Evolutionary conservation across 2,797 vertebrate genomes (phyloP), one percentile per base, ranked within the genome.

Genomic region (Zalophus californianus): DNA sequence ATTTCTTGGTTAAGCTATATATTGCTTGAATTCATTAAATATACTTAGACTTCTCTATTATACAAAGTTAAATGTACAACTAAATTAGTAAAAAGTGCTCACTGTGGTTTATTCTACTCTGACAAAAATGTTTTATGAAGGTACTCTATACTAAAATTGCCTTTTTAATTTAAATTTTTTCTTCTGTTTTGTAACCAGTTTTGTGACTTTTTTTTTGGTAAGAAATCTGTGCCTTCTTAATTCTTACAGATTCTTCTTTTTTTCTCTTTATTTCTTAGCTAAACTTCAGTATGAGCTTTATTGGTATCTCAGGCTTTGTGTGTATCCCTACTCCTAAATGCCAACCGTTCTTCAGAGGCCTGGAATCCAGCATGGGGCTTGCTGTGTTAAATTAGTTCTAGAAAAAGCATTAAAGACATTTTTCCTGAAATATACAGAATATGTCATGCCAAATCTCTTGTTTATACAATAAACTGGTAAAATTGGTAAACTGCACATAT

Each of bases 401-500:
- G n/a, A 82, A 90, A 94, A 95, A 89, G 41, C 60, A 86, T 68
- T 86, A 83, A 89, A 84, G 88, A 94, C 27, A 92, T 77, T 85
- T 94, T 93, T 77, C 75, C 85, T 97, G 88, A 97, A 96, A 96
- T 96, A 97, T 82, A 98, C 79, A 97, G 60, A 95, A 92, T 73
- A 95, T 23, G 58, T 96, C 97, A 97, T 95, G 88, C 92, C 97
- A 96, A 96, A 94, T 95, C 48, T 96, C 80, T 93, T 91, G 54
- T 97, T 97, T 95, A 97, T 82, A 97, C 48, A 94, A 90, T 84
- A 94, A 95, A 97, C 92, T 91, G 92, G 88, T 90, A 96, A 96
- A 91, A 96, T 11, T 92, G 86, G 86, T 96, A 90, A 93, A 97
- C 54, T 96, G 62, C 96, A 97, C 96, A 97, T 56, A 95, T 5